Evolutionary conservation across 37 sponge, comb jelly and placozoan genomes (phyloP), one percentile per base, ranked within the genome.

Genomic region (Eunapius fragilis): DNA sequence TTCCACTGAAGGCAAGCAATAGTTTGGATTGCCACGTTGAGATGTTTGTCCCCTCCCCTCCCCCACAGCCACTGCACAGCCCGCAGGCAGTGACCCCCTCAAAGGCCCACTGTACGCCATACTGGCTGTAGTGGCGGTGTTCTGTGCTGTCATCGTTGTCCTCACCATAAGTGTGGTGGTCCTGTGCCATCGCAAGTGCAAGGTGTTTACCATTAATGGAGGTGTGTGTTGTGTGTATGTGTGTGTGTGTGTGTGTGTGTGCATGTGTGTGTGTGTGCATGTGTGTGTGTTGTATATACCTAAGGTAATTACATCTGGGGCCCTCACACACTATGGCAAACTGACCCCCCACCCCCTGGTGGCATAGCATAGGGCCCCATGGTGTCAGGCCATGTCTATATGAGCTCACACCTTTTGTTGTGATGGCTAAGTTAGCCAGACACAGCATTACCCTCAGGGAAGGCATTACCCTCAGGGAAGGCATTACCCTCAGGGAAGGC

Each of bases 111-210:
- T 86, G 36, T 86, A 80, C 72, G 58, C 67, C 6, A 74, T 86
- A 34, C 11, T 86, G 31, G 72, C 76, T 3, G 73, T 86, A 37
- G 80, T 86, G n/a, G 80, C 25, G 25, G 80, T 86, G 73, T 86
- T 86, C 76, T 79, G 38, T 13, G 36, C 31, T 0, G 37, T 58
- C 19, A 58, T 58, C 14, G 58, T 58, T 4, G 71, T 37, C 9
- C 80, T 86, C 34, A 80, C 72, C 48, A 31, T 86, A 7, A 74
- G 49, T 26, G 72, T 86, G 22, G 87, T 80, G 7, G 4, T 86
- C 6, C 79, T 86, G 4, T 86, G 72, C 34, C 38, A 48, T 17
- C 68, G 80, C 23, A 79, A 80, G 80, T 74, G 74, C 17, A 58
- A 58, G 14, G 58, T 58, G 7, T 58, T 58, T 58, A 19, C 22